Conservation (phyloP, 2,113 vertebrate species). For the Porphyrio hochstetteri region DNA sequence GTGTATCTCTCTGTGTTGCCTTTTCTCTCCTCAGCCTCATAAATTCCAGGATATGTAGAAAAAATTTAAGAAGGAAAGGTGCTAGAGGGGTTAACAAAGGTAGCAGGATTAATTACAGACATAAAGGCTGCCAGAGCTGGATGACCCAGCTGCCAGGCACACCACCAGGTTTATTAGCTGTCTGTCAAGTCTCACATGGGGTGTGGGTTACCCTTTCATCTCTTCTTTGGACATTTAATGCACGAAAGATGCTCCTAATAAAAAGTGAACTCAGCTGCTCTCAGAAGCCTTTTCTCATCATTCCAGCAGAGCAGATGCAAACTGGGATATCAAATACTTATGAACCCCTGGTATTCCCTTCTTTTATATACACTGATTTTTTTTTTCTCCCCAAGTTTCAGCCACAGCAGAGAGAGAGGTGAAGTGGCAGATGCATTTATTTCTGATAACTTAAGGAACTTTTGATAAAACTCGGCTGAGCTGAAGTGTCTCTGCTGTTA, state of each 20-base stretch:
- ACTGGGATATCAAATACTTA: background rate
- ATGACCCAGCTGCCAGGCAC: background rate
- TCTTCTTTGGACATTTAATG: slow-evolving; percentile 11
- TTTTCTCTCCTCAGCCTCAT: background rate
- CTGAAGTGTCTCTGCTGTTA: slow-evolving; percentile 3
- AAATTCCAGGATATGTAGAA: background rate
- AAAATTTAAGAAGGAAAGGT: background rate
- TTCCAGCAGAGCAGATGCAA: background rate
- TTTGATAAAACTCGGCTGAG: slow-evolving; percentile 24
- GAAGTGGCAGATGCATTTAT: background rate
- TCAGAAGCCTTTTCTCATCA: slow-evolving; percentile 38
- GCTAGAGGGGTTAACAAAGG: background rate
- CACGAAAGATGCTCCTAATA: slow-evolving; percentile 25
- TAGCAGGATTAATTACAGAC: background rate
- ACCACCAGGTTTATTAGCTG: background rate
- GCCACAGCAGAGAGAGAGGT: background rate
- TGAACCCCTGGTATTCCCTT: background rate
- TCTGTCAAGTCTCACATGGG: background rate
- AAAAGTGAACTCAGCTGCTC: slow-evolving; percentile 35
- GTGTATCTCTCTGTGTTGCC: background rate
- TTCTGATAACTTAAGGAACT: slow-evolving; percentile 23
- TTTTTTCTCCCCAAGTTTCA: background rate
- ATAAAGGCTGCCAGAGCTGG: background rate
- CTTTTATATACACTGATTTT: background rate
- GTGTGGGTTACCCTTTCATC: background rate